Conservation (phyloP, 2,888 invertebrate genomes). For the Rhamphomyia laevipes region DNA sequence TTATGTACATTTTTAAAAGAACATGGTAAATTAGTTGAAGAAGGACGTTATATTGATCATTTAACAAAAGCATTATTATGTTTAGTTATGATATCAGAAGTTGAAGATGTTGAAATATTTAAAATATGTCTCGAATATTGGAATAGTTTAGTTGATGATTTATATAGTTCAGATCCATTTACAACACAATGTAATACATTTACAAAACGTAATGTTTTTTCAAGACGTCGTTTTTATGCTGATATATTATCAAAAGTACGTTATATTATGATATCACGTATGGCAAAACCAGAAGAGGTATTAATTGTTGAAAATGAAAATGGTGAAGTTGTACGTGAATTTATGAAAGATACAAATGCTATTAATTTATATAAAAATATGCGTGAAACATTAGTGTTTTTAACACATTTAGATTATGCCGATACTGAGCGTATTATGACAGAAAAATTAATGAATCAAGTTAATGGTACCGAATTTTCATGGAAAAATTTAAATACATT, state of each 20-base stretch:
- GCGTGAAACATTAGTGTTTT: slow-evolving; percentile 94
- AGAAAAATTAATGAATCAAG: slow-evolving; percentile 94
- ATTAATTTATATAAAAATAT: slow-evolving; percentile 99
- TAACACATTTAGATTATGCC: slow-evolving; percentile 95
- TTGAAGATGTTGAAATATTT: slow-evolving; percentile 98
- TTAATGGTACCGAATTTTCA: slow-evolving; percentile 97
- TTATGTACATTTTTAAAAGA: slow-evolving; percentile 94
- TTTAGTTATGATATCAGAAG: slow-evolving; percentile 87
- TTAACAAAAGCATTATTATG: slow-evolving; percentile 77
- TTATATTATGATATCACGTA: slow-evolving; percentile 96
- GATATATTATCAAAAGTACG: slow-evolving; percentile 78
- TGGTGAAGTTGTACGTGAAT: slow-evolving; percentile 97
- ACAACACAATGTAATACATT: slow-evolving; percentile 24
- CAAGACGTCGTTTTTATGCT: slow-evolving; percentile 61
- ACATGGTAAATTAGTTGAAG: slow-evolving; percentile 81
- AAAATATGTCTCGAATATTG: slow-evolving; percentile 99
- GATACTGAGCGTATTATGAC: slow-evolving; percentile 99
- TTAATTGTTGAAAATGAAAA: slow-evolving; percentile 99
- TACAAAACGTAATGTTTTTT: slow-evolving; percentile 31
- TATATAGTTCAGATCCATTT: slow-evolving; percentile 81
- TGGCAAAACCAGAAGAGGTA: slow-evolving; percentile 99
- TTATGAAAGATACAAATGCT: slow-evolving; percentile 99
- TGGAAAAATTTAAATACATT: slow-evolving; percentile 99
- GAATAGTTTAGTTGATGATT: slow-evolving; percentile 84
- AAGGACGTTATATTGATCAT: slow-evolving; percentile 61